A percentile compares a stretch with the other conserved stretches of the same genome.
phyloP scores from a whole-genome alignment of 2,888 invertebrate species.

The Biston betularia region DNA sequence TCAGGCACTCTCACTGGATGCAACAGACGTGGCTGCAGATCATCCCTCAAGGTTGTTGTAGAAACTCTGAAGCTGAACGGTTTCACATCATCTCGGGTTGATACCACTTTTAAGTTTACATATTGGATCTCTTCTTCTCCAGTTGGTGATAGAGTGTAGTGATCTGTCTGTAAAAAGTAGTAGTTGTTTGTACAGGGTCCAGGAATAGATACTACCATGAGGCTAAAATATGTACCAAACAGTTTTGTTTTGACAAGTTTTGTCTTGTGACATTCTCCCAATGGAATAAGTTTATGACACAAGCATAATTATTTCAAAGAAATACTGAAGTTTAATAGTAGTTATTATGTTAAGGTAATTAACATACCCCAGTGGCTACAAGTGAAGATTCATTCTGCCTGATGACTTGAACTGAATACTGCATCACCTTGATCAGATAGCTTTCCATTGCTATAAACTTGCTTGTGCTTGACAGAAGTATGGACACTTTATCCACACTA shows the following conservation, averaged over 20 bases:
- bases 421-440: conserved; percentile 94
- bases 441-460: conserved; percentile 92
- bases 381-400: conserved; percentile 93
- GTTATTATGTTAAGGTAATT: neutral
- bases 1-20: conserved; percentile 69
- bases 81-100: conserved; percentile 85
- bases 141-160: conserved; percentile 89
- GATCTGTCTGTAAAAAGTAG: conserved; percentile 85
- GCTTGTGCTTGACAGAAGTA: conserved; percentile 89
- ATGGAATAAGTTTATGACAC: too few species aligned
- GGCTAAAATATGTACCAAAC: too few species aligned
- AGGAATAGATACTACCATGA: too few species aligned
- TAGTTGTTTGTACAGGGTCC: neutral
- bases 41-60: conserved; percentile 90
- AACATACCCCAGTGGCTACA: conserved; percentile 88
- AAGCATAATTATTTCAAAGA: too few species aligned
- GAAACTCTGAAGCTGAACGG: conserved; percentile 91
- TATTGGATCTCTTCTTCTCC: conserved; percentile 91
- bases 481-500: conserved; percentile 91
- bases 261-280: too few species aligned
- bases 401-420: conserved; percentile 90
- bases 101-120: conserved; percentile 92
- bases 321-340: neutral
- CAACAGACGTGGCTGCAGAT: conserved; percentile 83
- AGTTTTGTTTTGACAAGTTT: too few species aligned